Conservation (phyloP, 2,113 vertebrate species). For the Hypomesus transpacificus region DNA sequence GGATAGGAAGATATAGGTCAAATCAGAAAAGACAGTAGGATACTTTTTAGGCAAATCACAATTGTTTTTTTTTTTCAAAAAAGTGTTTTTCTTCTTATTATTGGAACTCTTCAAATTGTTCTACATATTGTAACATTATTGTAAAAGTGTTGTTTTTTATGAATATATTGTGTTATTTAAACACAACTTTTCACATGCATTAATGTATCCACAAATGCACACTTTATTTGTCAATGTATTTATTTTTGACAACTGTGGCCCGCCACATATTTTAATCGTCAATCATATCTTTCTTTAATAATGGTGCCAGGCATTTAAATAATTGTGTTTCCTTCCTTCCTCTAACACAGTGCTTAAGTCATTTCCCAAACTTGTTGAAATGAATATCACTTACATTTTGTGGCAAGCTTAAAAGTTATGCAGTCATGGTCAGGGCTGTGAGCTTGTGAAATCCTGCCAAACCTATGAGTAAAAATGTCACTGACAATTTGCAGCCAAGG, state of each 20-base stretch:
- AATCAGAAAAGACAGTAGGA: too few species aligned
- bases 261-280: constrained; percentile 18
- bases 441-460: constrained; percentile 29
- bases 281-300: constrained; percentile 29
- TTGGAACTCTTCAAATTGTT: too few species aligned
- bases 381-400: constrained; percentile 41
- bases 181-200: too few species aligned
- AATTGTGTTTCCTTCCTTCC: constrained; percentile 41
- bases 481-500: constrained; percentile 4
- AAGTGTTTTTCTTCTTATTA: too few species aligned
- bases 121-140: too few species aligned
- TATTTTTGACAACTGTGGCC: background rate
- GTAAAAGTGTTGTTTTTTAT: too few species aligned
- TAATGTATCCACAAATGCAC: too few species aligned
- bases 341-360: constrained; percentile 20
- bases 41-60: too few species aligned
- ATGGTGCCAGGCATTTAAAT: constrained; percentile 17
- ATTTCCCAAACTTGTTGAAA: constrained; percentile 45
- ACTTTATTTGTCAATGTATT: background rate
- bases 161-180: too few species aligned
- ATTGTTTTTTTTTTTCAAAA: too few species aligned
- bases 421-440: constrained; percentile 27
- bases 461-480: constrained; percentile 17
- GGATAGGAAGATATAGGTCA: too few species aligned
- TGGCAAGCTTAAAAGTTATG: constrained; percentile 34